phyloP scores from a whole-genome alignment of 2,888 invertebrate species.

The Coremacera marginata region DNA sequence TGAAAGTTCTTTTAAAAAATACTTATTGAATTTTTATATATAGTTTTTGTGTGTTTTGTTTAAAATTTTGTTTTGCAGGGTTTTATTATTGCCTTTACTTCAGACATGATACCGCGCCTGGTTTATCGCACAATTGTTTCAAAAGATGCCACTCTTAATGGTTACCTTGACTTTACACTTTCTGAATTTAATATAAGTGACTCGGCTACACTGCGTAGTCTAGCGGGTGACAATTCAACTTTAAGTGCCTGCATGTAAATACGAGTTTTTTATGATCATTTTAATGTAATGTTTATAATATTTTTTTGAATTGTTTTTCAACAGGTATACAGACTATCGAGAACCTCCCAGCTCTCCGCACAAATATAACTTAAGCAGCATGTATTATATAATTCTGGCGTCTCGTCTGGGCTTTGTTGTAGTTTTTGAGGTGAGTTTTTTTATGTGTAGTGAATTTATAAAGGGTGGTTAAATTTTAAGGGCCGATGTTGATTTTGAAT shows the following conservation, averaged over 20 bases:
- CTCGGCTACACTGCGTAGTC: slow-evolving; percentile 71
- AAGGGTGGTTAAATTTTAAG: no score
- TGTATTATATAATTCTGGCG: slow-evolving; percentile 93
- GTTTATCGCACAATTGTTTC: slow-evolving; percentile 79
- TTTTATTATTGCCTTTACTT: slow-evolving; percentile 97
- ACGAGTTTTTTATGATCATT: neutral
- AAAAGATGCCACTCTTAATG: slow-evolving; percentile 74
- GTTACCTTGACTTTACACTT: slow-evolving; percentile 85
- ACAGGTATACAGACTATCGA: slow-evolving; percentile 85
- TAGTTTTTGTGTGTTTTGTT: no score
- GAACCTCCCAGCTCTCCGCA: slow-evolving; percentile 74
- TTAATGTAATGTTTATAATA: slow-evolving; percentile 19
- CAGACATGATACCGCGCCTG: slow-evolving; percentile 92
- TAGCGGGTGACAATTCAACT: slow-evolving; percentile 67
- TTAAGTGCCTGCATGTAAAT: slow-evolving; percentile 76
- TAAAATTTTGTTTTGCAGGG: slow-evolving; percentile 75
- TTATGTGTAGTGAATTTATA: no score
- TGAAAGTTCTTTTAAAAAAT: slow-evolving; percentile 42
- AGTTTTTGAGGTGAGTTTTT: slow-evolving; percentile 83
- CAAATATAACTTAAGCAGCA: slow-evolving; percentile 78
- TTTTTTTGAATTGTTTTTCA: slow-evolving; percentile 12
- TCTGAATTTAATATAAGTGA: slow-evolving; percentile 80
- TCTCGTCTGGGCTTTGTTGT: slow-evolving; percentile 92
- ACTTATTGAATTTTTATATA: neutral
- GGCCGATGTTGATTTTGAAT: no score